These are phyloP conservation scores for Cryptotermes secundus DNA, from an alignment of 1,140 invertebrate species.

Conservation along the genomic window DNA sequence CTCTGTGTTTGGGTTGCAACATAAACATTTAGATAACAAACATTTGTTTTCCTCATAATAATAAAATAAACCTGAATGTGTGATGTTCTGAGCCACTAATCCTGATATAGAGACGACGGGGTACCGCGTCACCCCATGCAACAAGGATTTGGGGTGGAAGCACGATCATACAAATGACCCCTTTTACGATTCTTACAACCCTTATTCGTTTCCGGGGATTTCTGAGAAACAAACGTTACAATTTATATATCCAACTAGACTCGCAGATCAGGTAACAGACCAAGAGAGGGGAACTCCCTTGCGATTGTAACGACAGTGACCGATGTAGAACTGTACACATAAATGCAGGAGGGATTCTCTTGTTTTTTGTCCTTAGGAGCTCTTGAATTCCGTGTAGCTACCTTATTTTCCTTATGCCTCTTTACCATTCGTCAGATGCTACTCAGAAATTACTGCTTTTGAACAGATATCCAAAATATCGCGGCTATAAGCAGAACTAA, in stretches of 20 bases:
- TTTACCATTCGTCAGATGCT: too few species aligned
- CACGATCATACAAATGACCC: constrained; percentile 32
- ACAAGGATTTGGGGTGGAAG: constrained; percentile 27
- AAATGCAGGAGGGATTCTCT: neutral
- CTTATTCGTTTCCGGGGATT: constrained; percentile 31
- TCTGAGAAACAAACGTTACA: constrained; percentile 28
- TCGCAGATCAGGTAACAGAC: neutral
- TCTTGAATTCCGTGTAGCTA: too few species aligned
- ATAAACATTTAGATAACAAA: neutral
- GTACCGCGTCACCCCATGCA: neutral
- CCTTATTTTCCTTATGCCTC: too few species aligned
- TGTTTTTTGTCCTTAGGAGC: too few species aligned
- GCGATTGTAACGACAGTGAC: neutral
- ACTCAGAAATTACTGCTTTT: too few species aligned
- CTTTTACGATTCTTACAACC: constrained; percentile 30
- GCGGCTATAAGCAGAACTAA: too few species aligned
- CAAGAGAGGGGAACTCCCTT: neutral
- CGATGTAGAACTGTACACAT: neutral
- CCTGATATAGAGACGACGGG: neutral
- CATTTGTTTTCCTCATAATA: constrained; percentile 8
- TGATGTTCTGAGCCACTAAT: neutral
- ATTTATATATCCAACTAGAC: constrained; percentile 27
- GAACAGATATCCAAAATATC: too few species aligned
- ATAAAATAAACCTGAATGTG: constrained; percentile 9
- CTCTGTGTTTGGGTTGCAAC: neutral